Conservation (phyloP, 92 coral and sea anemone species). For the Isaurus tuberculatus region DNA sequence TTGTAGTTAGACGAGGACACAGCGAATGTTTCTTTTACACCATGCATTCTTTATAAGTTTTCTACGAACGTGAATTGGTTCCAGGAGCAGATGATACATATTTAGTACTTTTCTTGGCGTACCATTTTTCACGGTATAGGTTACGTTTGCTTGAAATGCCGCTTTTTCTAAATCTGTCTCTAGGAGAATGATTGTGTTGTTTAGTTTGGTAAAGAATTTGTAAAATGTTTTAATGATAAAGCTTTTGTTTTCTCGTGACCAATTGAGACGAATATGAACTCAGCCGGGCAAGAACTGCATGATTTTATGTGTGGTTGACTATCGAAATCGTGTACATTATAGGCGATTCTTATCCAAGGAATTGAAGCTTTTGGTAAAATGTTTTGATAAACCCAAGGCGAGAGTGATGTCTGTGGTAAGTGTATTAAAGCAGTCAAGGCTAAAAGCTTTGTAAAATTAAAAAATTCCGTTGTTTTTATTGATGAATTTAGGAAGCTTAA, state of each 20-base stretch:
- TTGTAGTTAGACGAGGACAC: not conserved
- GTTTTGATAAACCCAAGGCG: too few relatives aligned
- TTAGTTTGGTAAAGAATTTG: not conserved
- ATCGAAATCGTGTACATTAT: not conserved
- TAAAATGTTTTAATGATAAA: not conserved
- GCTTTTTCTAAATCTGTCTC: not conserved
- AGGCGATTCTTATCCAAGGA: not conserved
- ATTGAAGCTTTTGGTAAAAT: not conserved
- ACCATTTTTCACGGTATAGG: too few relatives aligned
- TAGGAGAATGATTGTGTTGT: not conserved
- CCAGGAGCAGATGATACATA: not conserved
- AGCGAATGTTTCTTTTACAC: not conserved
- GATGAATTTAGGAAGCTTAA: too few relatives aligned
- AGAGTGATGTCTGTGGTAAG: not conserved
- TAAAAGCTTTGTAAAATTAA: not conserved
- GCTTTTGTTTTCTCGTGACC: not conserved
- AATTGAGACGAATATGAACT: not conserved
- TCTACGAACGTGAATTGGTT: not conserved
- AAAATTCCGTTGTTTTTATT: not conserved
- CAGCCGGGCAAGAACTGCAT: not conserved
- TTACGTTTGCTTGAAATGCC: not conserved
- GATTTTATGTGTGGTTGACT: not conserved
- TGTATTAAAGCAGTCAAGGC: not conserved
- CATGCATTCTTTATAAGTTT: not conserved
- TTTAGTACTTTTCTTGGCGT: not conserved